phyloP scores from a whole-genome alignment of 2,797 vertebrate genomes.

The Euphonia xanthogaster region DNA sequence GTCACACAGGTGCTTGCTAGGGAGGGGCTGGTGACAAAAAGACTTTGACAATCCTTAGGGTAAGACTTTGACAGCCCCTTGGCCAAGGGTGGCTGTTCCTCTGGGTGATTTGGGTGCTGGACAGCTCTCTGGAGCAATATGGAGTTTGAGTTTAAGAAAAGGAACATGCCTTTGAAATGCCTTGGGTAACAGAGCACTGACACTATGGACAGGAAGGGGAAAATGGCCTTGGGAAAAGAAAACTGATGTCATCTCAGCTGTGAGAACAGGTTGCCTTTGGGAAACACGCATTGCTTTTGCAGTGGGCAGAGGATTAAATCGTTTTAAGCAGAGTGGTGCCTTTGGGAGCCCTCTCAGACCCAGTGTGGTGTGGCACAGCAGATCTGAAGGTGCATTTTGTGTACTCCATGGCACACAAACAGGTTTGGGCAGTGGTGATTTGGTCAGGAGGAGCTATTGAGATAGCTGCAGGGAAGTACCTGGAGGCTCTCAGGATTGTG shows the following conservation, averaged over 20 bases:
- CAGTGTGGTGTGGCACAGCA: background rate
- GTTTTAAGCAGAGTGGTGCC: background rate
- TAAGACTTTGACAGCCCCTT: background rate
- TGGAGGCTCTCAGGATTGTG: background rate
- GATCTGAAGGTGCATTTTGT: background rate
- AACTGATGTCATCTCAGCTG: accelerated
- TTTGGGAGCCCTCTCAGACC: background rate
- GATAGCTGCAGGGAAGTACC: background rate
- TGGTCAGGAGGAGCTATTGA: background rate
- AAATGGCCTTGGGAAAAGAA: background rate
- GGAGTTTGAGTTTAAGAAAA: background rate
- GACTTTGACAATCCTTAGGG: no score
- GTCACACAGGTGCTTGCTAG: background rate
- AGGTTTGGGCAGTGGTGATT: background rate
- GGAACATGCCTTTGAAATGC: background rate
- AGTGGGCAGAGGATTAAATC: background rate
- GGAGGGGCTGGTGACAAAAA: background rate
- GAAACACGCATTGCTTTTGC: background rate
- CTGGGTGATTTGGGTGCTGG: background rate
- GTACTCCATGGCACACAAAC: background rate
- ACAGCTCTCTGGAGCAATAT: background rate
- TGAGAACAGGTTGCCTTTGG: background rate
- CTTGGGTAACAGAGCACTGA: background rate
- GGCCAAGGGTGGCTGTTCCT: accelerated
- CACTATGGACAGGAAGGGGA: background rate